These are phyloP conservation scores for Cherax quadricarinatus DNA, from an alignment of 1,140 invertebrate species.

Conservation along the genomic window DNA sequence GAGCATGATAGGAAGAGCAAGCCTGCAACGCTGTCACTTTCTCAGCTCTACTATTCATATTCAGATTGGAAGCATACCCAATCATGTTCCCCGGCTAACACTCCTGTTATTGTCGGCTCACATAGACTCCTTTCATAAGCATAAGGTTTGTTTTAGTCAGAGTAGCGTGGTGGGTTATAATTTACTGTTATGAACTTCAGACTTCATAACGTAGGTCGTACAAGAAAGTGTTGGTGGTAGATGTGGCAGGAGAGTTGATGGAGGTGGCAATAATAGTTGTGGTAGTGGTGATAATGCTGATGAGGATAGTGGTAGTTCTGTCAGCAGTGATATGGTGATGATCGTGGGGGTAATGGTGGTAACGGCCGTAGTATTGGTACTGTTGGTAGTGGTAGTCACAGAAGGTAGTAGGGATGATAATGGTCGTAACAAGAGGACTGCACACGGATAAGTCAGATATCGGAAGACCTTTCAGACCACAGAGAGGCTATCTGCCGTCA, in stretches of 20 bases:
- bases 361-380: background rate
- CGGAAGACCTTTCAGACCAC: too few species aligned
- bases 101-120: too few species aligned
- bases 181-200: too few species aligned
- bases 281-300: too few species aligned
- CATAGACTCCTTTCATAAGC: too few species aligned
- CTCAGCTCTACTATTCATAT: slow-evolving; percentile 9
- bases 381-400: slow-evolving; percentile 8
- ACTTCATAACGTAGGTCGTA: too few species aligned
- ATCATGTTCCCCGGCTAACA: background rate
- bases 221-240: background rate
- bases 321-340: background rate
- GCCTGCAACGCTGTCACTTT: background rate
- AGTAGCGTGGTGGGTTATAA: too few species aligned
- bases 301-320: too few species aligned
- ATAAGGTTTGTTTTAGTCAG: too few species aligned
- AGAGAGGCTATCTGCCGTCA: too few species aligned
- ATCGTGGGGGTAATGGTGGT: background rate
- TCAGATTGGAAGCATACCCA: slow-evolving; percentile 16
- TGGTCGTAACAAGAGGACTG: background rate
- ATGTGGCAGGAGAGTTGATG: background rate
- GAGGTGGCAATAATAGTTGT: too few species aligned
- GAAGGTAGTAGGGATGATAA: background rate
- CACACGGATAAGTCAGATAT: background rate
- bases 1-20: background rate